phyloP scores from a whole-genome alignment of 2,888 invertebrate genomes.

The Lithophane socia region DNA sequence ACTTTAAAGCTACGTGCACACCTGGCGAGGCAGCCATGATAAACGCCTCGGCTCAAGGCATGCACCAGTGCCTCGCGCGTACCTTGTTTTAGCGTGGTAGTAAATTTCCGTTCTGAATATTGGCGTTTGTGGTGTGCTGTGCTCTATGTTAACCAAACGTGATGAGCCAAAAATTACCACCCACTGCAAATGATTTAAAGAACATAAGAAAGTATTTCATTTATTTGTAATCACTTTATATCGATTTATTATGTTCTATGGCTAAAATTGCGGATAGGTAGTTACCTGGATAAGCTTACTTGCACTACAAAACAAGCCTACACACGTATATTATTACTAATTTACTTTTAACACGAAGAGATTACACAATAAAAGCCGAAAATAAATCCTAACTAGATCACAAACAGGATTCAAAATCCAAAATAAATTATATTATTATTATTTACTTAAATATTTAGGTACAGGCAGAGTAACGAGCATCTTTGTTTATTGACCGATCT shows the following conservation, averaged over 20 bases:
- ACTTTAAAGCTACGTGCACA: not conserved
- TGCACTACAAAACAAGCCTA: slow-evolving; percentile 33
- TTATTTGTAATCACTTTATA: not conserved
- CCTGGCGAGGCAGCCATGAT: not conserved
- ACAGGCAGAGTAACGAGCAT: slow-evolving; percentile 22
- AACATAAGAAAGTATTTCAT: not conserved
- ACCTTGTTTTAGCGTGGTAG: not conserved
- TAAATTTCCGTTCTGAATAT: not conserved
- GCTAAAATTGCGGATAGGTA: not conserved
- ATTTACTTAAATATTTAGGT: not conserved
- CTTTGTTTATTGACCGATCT: not conserved
- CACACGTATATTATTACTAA: slow-evolving; percentile 9
- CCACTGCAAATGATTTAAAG: not conserved
- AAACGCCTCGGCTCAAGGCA: not conserved
- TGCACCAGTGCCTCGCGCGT: not conserved
- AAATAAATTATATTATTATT: slow-evolving; percentile 33
- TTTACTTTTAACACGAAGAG: slow-evolving; percentile 55
- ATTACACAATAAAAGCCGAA: slow-evolving; percentile 53
- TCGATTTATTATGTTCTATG: too few relatives aligned
- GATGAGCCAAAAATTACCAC: not conserved
- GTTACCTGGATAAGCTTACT: slow-evolving; percentile 16
- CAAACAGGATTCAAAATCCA: slow-evolving; percentile 63
- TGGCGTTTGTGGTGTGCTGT: not conserved
- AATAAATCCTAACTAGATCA: slow-evolving; percentile 53
- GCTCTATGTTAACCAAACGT: not conserved